Evolutionary conservation across 2,113 vertebrate species (phyloP).

Genomic region (Microcebus lehilahytsara): DNA sequence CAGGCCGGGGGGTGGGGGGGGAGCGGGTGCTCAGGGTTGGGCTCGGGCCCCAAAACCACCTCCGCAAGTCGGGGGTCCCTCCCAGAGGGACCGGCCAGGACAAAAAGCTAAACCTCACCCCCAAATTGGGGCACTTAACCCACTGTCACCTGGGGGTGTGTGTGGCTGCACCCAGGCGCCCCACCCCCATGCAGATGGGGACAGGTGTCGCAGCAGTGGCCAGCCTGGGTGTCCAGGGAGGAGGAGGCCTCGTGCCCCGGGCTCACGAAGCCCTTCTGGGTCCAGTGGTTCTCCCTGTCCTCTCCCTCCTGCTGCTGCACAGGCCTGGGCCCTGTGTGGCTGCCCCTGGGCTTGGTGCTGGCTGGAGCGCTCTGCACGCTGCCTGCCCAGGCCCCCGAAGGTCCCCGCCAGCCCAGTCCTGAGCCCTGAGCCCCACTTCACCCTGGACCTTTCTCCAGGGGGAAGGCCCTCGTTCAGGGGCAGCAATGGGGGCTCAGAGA

Average conservation of each 20-base stretch:
- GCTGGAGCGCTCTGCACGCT: too few species aligned
- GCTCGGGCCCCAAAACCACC: background rate
- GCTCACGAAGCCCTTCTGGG: too few species aligned
- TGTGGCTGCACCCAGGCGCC: background rate
- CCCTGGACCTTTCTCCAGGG: background rate
- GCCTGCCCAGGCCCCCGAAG: too few species aligned
- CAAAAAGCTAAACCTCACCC: background rate
- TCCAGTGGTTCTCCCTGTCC: too few species aligned
- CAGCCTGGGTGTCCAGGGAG: background rate
- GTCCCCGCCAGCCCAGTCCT: too few species aligned
- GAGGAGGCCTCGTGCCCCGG: background rate
- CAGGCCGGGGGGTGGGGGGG: background rate
- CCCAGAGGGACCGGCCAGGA: background rate
- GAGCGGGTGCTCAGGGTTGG: too few species aligned
- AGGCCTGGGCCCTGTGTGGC: background rate
- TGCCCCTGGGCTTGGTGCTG: background rate
- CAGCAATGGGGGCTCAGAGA: background rate
- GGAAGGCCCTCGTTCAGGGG: too few species aligned
- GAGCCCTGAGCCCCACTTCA: background rate
- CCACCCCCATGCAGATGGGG: background rate
- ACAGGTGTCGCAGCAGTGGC: background rate
- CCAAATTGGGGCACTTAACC: background rate
- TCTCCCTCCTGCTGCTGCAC: background rate
- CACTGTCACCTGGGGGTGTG: too few species aligned
- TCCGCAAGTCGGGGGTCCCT: background rate